Conservation (phyloP, 2,797 vertebrate genomes). For the Momotus momota region DNA sequence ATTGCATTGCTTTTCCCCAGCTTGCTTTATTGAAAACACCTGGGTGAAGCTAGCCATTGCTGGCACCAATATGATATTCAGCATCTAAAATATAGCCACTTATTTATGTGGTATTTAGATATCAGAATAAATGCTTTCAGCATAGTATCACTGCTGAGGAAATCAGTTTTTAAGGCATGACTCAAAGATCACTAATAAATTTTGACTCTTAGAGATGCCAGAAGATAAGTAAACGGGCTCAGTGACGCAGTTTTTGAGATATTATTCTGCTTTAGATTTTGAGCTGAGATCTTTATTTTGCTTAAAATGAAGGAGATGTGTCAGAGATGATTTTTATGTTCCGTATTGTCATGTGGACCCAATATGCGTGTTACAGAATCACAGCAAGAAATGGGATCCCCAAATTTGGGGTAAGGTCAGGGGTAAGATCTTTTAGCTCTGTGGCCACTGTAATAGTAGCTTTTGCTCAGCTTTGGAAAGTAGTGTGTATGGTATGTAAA, state of each 20-base stretch:
- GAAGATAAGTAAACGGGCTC: background rate
- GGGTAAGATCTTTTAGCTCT: background rate
- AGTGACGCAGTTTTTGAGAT: background rate
- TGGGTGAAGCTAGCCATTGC: background rate
- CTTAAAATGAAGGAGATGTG: background rate
- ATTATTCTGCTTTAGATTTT: background rate
- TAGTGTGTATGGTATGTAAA: background rate
- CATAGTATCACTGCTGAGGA: background rate
- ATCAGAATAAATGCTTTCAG: constrained; percentile 23
- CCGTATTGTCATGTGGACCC: background rate
- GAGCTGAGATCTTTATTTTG: background rate
- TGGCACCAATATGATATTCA: background rate
- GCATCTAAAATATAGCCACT: constrained; percentile 16
- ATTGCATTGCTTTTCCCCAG: constrained; percentile 14
- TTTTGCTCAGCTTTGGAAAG: background rate
- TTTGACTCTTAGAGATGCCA: background rate
- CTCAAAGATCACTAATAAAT: background rate
- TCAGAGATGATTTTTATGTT: background rate
- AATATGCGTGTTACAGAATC: background rate
- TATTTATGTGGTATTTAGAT: background rate
- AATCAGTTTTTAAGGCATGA: constrained; percentile 6
- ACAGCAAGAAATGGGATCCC: background rate
- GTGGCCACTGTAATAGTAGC: background rate
- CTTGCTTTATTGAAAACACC: constrained; percentile 24
- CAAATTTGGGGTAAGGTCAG: background rate